Conservation (phyloP, 92 coral and sea anemone species). For the Anthopleura xanthogrammica region DNA sequence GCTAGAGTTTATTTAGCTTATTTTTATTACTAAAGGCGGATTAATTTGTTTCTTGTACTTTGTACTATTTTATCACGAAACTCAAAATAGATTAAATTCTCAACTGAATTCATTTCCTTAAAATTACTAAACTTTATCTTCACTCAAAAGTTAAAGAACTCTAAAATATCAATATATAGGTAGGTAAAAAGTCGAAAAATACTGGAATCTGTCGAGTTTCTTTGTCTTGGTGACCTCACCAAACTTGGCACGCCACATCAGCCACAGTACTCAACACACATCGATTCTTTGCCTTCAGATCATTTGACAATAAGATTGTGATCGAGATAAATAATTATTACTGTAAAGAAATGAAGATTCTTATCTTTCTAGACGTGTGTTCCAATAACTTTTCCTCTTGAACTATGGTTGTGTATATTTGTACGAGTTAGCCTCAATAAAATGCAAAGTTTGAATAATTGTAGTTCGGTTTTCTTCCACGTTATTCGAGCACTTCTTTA, state of each 20-base stretch:
- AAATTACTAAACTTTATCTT: too few relatives aligned
- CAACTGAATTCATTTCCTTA: background rate
- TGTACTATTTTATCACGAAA: background rate
- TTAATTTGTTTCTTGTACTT: background rate
- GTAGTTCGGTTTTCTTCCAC: background rate
- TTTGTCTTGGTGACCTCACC: too few relatives aligned
- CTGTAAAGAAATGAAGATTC: constrained; percentile 21
- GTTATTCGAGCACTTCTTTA: background rate
- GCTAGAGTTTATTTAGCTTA: background rate
- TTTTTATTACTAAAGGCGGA: background rate
- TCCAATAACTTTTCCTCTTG: background rate
- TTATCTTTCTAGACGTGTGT: background rate
- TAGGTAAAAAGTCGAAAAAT: too few relatives aligned
- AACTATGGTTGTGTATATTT: background rate
- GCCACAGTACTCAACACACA: background rate
- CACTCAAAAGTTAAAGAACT: too few relatives aligned
- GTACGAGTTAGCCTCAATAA: background rate
- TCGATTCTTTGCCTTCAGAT: background rate
- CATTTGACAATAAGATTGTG: background rate
- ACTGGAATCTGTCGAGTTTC: too few relatives aligned
- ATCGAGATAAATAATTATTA: constrained; percentile 6
- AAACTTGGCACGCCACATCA: background rate
- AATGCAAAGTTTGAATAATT: background rate
- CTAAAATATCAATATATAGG: too few relatives aligned
- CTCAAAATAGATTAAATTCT: background rate